These are phyloP conservation scores for Drosophila parthenogenetica DNA, from an alignment of 2,888 invertebrate species.

Conservation along the genomic window DNA sequence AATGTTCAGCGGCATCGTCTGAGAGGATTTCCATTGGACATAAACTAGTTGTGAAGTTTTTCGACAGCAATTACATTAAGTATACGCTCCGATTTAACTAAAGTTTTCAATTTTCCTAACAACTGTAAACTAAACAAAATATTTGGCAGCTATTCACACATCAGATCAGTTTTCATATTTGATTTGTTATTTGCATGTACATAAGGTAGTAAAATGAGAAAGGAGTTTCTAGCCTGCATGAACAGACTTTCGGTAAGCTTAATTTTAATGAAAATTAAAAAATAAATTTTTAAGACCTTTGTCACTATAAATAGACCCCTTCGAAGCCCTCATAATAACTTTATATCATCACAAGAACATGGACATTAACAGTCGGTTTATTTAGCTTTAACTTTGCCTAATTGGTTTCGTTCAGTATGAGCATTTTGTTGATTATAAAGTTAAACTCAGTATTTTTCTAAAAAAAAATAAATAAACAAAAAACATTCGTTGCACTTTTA, in stretches of 20 bases:
- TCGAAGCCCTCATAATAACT: too few species aligned
- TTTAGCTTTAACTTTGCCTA: too few species aligned
- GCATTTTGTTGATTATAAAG: too few species aligned
- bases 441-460: background rate
- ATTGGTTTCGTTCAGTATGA: too few species aligned
- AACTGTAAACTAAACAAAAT: background rate
- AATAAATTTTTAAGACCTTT: too few species aligned
- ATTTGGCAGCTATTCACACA: background rate
- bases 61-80: constrained; percentile 27
- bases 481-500: background rate
- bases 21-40: constrained; percentile 23
- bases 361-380: background rate
- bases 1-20: constrained; percentile 27
- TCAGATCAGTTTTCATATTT: too few species aligned
- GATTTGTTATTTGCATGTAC: too few species aligned
- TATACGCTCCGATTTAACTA: constrained; percentile 3
- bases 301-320: too few species aligned
- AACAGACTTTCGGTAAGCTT: too few species aligned
- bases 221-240: too few species aligned
- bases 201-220: too few species aligned
- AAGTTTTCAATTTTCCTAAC: background rate
- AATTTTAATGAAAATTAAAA: too few species aligned
- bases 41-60: constrained; percentile 26
- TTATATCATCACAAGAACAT: background rate
- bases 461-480: background rate